Base-by-base conservation (phyloP, 2,888 invertebrate species). In the Drosophila lutescens region DNA sequence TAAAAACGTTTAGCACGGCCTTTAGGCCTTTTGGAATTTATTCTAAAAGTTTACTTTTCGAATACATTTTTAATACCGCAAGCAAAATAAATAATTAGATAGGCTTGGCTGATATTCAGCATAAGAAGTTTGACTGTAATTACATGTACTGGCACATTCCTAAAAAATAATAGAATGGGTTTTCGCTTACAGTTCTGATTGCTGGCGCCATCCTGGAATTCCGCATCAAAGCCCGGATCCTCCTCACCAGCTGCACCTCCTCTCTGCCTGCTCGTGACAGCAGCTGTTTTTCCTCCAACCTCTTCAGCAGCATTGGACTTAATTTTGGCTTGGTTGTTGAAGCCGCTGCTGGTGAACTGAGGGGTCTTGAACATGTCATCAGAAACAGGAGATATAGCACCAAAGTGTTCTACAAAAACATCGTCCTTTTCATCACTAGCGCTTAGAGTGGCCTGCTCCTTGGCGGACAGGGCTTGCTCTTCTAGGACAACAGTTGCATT, bases 361-460 rank as follows among this genome's bases (percentile, higher is more conserved):
- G 90, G 81, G n/a, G 79, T 54, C 58, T 86, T 83, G 46, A 90
- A 91, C 49, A 88, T 79, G 10, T 90, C 89, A 51, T 90, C 89
- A 4, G 86, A 49, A 4, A 76, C 54, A 61, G 89, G 80, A 6
- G 89, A 86, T 13, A 86, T 76, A 49, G 86, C 74, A 12, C 88
- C 74, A 56, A 73, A 76, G 63, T 88, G 86, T 34, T 91, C 91
- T 10, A 91, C 80, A 61, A 89, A 87, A 3, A 90, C 76, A 83
- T 90, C 91, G 72, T 85, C 85, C 59, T 91, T 91, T 38, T 91
- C 91, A 76, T 91, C 87, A 17, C 79, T 79, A 7, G 76, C 76
- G 66, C 90, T 83, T 5, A 77, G 79, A 41, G 88, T 87, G 8
- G 84, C 84, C 72, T 88, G 88, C 57, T 91, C 91, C 63, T 91